Base-by-base conservation (phyloP, 2,888 invertebrate genomes). In the Lithophane ornitopus region DNA sequence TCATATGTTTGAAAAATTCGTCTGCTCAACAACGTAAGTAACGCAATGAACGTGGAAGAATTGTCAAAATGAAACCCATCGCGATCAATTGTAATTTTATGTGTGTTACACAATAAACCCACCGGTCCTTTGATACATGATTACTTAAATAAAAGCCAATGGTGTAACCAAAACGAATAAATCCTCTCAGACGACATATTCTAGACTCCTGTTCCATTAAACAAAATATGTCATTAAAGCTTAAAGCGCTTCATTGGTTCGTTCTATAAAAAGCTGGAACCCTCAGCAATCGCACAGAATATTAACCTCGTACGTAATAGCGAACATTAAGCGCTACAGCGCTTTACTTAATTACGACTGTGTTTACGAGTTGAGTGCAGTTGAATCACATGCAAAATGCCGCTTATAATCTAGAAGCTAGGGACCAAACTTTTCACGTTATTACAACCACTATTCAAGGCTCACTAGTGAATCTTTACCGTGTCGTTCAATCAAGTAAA, bases 261-360 rank as follows among this genome's bases (percentile, higher is more conserved):
- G 68, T 71, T 74, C 76, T 69, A 69, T 49, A 74, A 77, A 80
- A 81, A 69, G 58, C 82, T 72, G 49, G n/a, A 74, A 69, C 74
- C 19, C 71, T 69, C 63, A 74, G 77, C 82, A 83, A 83, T 81
- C 69, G 70, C 73, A 81, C 68, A 71, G 63, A 65, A 69, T 85
- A 82, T 85, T 82, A 82, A 83, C 77, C 78, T 69, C 74, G 84
- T 72, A 72, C 81, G 81, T 88, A 86, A 85, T 82, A 84, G 84
- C 76, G 58, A 72, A 74, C 90, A 85, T 85, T 85, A 87, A 87
- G 83, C 76, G 78, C 72, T 82, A 83, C 76, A 86, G 81, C 85
- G 85, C 86, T 89, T 87, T 88, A 88, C 88, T 90, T 90, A 90
- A 90, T 90, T 90, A 90, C 89, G 76, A 84, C 82, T 83, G 86